Percentiles rank a stretch among this genome's conserved stretches.
Evolutionary conservation across 2,888 invertebrate genomes (phyloP).

Genomic region (Ochropleura leucogaster): DNA sequence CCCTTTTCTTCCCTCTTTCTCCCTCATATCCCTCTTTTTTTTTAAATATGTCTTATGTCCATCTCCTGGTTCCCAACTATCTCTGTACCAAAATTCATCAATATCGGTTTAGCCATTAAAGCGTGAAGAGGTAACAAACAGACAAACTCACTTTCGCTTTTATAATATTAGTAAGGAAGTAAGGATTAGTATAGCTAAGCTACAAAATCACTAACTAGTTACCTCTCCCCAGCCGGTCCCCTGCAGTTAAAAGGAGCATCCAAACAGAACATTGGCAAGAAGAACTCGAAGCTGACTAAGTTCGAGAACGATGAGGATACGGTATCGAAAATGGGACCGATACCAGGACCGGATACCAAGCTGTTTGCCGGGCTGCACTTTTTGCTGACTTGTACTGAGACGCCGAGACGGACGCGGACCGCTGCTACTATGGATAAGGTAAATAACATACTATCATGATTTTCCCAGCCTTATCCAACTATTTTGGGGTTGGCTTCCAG

Average conservation of each 20-base stretch:
- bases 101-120: too few relatives aligned
- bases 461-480: too few relatives aligned
- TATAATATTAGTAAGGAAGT: too few relatives aligned
- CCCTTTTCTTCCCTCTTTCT: too few relatives aligned
- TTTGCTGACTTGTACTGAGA: constrained; percentile 90
- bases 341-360: constrained; percentile 85
- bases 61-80: too few relatives aligned
- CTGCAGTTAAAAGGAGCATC: constrained; percentile 89
- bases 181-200: neutral
- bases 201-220: neutral
- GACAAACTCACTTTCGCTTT: too few relatives aligned
- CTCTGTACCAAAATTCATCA: too few relatives aligned
- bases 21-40: too few relatives aligned
- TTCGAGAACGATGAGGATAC: constrained; percentile 87
- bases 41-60: too few relatives aligned
- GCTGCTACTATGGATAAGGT: constrained; percentile 69
- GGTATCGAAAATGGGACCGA: constrained; percentile 88
- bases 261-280: constrained; percentile 88
- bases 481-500: too few relatives aligned
- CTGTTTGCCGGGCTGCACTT: constrained; percentile 90
- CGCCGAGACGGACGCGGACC: constrained; percentile 72
- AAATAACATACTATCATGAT: constrained; percentile 4
- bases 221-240: constrained; percentile 79
- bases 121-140: too few relatives aligned
- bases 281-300: constrained; percentile 87